Conservation (phyloP, 2,888 invertebrate genomes). For the Epirrhoe alternata region DNA sequence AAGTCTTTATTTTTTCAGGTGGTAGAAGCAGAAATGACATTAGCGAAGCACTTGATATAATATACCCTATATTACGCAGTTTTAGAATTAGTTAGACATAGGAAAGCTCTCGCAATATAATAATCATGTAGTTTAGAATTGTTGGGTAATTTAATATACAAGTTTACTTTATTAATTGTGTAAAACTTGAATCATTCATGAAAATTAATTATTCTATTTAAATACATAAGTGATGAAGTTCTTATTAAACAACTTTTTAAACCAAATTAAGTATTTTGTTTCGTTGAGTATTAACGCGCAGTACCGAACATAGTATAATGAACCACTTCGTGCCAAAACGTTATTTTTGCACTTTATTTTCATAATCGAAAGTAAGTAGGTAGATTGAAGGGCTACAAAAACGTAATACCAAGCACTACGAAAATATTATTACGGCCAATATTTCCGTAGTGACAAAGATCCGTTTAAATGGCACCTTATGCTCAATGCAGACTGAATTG, state of each 20-base stretch:
- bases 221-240: background rate
- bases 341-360: too few species aligned
- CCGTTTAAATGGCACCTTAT: too few species aligned
- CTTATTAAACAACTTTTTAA: background rate
- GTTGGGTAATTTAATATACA: conserved; percentile 4
- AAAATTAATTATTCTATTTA: background rate
- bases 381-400: too few species aligned
- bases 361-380: too few species aligned
- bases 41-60: conserved; percentile 96
- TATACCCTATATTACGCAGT: conserved; percentile 97
- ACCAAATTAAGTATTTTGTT: too few species aligned
- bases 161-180: background rate
- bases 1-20: conserved; percentile 73
- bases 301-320: too few species aligned
- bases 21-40: conserved; percentile 97
- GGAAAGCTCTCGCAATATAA: background rate
- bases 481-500: too few species aligned
- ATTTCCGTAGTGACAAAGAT: too few species aligned
- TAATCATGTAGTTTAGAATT: background rate
- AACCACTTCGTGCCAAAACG: too few species aligned
- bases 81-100: conserved; percentile 89
- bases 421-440: too few species aligned
- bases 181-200: background rate
- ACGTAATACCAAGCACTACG: too few species aligned
- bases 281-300: too few species aligned